Percentiles rank a stretch among this genome's conserved stretches.
Conservation (phyloP, 92 coral and sea anemone species). For the Epizoanthus scotinus region DNA sequence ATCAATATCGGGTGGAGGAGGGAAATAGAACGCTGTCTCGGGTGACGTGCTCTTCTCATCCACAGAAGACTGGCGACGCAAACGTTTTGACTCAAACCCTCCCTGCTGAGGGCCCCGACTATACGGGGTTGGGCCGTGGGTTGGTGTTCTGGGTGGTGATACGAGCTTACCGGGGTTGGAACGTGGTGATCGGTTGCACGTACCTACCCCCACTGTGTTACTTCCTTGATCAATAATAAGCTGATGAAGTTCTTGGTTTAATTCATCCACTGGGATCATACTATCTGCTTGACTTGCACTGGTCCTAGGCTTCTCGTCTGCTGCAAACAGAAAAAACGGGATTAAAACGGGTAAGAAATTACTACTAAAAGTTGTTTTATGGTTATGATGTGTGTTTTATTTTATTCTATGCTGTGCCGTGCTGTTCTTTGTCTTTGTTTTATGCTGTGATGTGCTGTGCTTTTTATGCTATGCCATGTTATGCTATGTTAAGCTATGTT, state of each 20-base stretch:
- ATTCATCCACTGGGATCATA: not conserved
- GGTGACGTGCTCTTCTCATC: slow-evolving; percentile 6
- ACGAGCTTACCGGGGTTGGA: slow-evolving; percentile 1
- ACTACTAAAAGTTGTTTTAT: not conserved
- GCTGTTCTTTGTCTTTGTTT: not conserved
- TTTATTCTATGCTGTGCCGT: not conserved
- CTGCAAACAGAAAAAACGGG: not conserved
- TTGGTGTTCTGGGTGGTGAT: slow-evolving; percentile 15
- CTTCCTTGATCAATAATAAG: not conserved
- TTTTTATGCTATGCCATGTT: no score
- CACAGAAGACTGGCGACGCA: slow-evolving; percentile 1
- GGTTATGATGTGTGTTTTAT: not conserved
- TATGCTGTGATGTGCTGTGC: not conserved
- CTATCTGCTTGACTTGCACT: not conserved
- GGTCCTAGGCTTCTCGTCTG: slow-evolving; percentile 15
- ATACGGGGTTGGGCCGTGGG: slow-evolving; percentile 8
- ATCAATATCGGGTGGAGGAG: slow-evolving; percentile 18
- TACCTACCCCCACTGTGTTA: not conserved
- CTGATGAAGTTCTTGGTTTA: slow-evolving; percentile 18
- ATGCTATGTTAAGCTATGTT: no score
- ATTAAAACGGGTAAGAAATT: not conserved
- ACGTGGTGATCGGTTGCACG: not conserved
- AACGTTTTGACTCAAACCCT: not conserved
- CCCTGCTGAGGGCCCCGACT: slow-evolving; percentile 14
- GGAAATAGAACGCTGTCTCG: not conserved